These are phyloP conservation scores for Anguilla obscura DNA, from an alignment of 2,797 vertebrate genomes.

Conservation along the genomic window DNA sequence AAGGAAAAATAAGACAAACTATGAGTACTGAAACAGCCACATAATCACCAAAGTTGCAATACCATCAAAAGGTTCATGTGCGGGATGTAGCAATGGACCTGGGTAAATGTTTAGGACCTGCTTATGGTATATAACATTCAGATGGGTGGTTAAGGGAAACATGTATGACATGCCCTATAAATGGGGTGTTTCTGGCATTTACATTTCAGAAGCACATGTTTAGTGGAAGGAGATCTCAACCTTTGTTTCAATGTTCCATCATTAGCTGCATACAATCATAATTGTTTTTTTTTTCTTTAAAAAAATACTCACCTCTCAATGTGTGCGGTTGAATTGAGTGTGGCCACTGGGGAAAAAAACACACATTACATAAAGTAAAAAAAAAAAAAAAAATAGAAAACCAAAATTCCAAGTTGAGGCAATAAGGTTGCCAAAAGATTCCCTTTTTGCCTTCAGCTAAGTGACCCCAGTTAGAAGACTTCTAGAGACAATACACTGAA, in stretches of 20 bases:
- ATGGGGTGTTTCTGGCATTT: neutral
- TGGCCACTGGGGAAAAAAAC: neutral
- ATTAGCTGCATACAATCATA: neutral
- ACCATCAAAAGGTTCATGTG: neutral
- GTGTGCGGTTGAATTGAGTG: neutral
- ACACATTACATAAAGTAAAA: neutral
- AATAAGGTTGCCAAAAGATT: neutral
- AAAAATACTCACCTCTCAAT: neutral
- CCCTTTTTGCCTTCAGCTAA: constrained; percentile 16
- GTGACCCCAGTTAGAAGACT: constrained; percentile 3
- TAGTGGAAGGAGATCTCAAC: neutral
- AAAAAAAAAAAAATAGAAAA: neutral
- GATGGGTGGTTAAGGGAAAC: neutral
- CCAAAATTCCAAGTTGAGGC: neutral
- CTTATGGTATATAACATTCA: neutral
- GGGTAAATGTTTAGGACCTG: neutral
- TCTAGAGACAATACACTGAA: neutral
- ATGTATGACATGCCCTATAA: neutral
- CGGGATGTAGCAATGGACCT: neutral
- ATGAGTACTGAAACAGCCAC: neutral
- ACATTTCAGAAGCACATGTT: neutral
- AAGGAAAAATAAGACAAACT: neutral
- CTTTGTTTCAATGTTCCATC: neutral
- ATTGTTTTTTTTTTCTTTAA: neutral
- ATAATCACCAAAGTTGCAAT: neutral